Base-by-base conservation (phyloP, 1,140 invertebrate genomes). In the Sinonovacula constricta region DNA sequence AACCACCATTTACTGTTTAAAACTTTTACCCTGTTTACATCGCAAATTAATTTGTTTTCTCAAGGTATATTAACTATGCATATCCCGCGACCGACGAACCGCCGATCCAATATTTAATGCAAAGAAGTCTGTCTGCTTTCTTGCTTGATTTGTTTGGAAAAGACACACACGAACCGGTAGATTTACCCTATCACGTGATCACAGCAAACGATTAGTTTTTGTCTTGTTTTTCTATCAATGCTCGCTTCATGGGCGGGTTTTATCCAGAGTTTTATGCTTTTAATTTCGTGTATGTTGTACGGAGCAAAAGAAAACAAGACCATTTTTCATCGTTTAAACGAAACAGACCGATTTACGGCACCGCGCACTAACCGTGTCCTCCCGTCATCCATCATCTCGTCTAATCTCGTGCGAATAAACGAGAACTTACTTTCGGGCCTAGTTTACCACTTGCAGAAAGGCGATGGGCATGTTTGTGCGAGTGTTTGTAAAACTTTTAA, bases 21-120 rank as follows among this genome's bases (percentile, higher is more conserved):
- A 76, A 67, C 63, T 76, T 76, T 76, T 66, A 76, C 72, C 49
- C 30, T 76, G 72, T 76, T 76, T 76, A 66, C 72, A 66, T 49
- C 59, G 51, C 34, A 76, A 76, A 76, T 76, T 67, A 76, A 76
- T 76, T 66, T 76, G 72, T 67, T 76, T 76, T 51, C 72, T 66
- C 72, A 57, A 54, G 53, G 34, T 57, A 66, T 66, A 56, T 76
- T 54, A 45, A 66, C 62, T 56, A 33, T 57, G 72, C 63, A 76
- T 76, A 76, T 76, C 72, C 54, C 65, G n/a, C n/a, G 45, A 76
- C 66, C 72, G 59, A 65, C 57, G 56, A 66, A 66, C 67, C 57
- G 57, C 63, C 39, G 54, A 54, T 34, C 39, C 67, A 76, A 76
- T 76, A 67, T 76, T 66, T 65, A 66, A 76, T 65, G 72, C 63